A percentile compares a stretch with the other conserved stretches of the same genome.
Conservation (phyloP, 2,797 vertebrate genomes). For the Catamblyrhynchus diadema region DNA sequence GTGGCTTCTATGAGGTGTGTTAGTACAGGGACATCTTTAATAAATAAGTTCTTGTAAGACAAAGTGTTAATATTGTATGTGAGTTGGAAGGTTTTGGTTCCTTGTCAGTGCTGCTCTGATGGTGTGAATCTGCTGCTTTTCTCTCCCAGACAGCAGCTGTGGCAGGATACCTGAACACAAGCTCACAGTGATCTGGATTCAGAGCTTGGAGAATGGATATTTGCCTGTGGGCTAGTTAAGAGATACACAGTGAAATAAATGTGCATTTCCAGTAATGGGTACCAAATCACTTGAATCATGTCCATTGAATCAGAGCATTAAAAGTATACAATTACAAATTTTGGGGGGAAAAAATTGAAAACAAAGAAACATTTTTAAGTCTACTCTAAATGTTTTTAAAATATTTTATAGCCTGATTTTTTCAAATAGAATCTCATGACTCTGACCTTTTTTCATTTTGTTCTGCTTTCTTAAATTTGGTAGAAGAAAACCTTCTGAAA, state of each 20-base stretch:
- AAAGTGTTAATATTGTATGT: background rate
- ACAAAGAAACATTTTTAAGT: background rate
- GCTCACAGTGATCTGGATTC: background rate
- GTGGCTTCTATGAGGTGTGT: background rate
- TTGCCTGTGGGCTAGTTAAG: background rate
- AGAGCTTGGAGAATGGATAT: background rate
- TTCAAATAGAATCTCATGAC: background rate
- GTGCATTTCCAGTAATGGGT: background rate
- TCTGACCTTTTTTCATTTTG: background rate
- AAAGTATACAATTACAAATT: background rate
- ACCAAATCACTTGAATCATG: background rate
- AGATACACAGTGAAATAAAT: background rate
- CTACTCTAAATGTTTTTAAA: background rate
- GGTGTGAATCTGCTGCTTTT: background rate
- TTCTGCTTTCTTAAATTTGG: background rate
- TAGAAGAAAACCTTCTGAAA: background rate
- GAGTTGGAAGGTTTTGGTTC: background rate
- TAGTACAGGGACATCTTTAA: background rate
- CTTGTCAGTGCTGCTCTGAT: background rate
- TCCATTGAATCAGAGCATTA: background rate
- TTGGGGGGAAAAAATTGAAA: accelerated
- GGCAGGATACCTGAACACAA: background rate
- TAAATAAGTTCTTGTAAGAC: background rate
- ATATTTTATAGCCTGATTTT: background rate
- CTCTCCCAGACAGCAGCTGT: background rate